A percentile compares a stretch with the other conserved stretches of the same genome.
Conservation (phyloP, 2,797 vertebrate species). For the Cossypha polioptera region DNA sequence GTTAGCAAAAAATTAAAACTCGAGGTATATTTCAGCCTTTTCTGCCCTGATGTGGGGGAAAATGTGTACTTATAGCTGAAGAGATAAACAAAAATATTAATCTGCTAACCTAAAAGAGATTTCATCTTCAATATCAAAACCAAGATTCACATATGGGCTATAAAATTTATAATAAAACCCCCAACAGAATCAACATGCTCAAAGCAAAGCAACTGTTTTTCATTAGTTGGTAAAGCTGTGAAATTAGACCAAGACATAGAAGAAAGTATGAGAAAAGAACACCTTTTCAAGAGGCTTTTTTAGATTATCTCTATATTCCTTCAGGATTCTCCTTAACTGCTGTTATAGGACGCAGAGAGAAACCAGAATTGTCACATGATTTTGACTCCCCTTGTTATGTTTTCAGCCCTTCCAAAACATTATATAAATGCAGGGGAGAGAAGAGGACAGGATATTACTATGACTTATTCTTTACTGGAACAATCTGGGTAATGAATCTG, state of each 20-base stretch:
- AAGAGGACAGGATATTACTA: neutral
- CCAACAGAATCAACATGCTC: neutral
- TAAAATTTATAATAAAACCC: neutral
- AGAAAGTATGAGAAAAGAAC: neutral
- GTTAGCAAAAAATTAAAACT: neutral
- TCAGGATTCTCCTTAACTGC: neutral
- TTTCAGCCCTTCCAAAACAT: neutral
- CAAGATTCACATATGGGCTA: neutral
- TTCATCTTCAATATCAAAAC: neutral
- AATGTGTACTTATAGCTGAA: neutral
- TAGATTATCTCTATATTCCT: neutral
- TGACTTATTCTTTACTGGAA: neutral
- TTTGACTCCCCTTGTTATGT: neutral
- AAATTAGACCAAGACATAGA: neutral
- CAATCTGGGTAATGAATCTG: neutral
- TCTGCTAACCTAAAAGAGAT: neutral
- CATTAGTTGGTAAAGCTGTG: neutral
- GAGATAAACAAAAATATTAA: neutral
- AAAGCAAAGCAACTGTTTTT: neutral
- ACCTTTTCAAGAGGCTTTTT: neutral
- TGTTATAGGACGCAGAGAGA: neutral
- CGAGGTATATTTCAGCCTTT: neutral
- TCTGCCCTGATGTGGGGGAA: neutral
- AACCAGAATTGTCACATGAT: too few species aligned
- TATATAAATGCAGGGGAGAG: neutral